Evolutionary conservation across 2,888 invertebrate genomes (phyloP), one percentile per base, ranked within the genome.

Genomic region (Rhopalosiphum nymphaeae): DNA sequence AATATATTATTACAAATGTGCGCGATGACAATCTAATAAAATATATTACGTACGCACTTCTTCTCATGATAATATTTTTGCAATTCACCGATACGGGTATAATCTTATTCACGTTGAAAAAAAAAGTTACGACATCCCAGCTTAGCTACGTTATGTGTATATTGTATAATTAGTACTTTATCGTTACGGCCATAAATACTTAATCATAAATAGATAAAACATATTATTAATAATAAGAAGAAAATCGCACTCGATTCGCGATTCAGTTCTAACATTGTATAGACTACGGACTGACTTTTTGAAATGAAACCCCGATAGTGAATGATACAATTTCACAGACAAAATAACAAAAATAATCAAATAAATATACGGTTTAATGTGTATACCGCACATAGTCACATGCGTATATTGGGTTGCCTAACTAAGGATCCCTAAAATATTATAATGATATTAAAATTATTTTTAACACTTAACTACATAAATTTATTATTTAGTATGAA

Each of bases 391-490:
- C 25, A 56, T 42, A 26, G 90, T 1, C 61, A 16, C 21, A 36
- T 16, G 42, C 25, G 88, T 26, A 42, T 67, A 88, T 92, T 92
- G 9, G 67, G 92, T 92, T 88, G 92, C 88, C 88, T 92, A 88
- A 26, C 46, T 11, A 44, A 46, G 4, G 29, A 2, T 26, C 16
- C 53, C 56, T 78, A 1, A 2, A 78, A 78, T 36, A 78, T 78
- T 78, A 78, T 78, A 36, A 36, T 78, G 53, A 16, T 78, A 78
- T 21, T 57, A 26, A 57, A 26, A 57, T 57, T 57, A 57, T 57
- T 78, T 36, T 36, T 36, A 67, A 36, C 67, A 67, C 78, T n/a
- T n/a, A 16, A n/a, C 5, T 78, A 25, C 9, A 29, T 29, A 11
- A 11, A 61, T 61, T 61, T 61, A 29, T 61, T 67, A 67, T n/a